These are phyloP conservation scores for Meliscaeva auricollis DNA, from an alignment of 2,888 invertebrate genomes.

Conservation along the genomic window DNA sequence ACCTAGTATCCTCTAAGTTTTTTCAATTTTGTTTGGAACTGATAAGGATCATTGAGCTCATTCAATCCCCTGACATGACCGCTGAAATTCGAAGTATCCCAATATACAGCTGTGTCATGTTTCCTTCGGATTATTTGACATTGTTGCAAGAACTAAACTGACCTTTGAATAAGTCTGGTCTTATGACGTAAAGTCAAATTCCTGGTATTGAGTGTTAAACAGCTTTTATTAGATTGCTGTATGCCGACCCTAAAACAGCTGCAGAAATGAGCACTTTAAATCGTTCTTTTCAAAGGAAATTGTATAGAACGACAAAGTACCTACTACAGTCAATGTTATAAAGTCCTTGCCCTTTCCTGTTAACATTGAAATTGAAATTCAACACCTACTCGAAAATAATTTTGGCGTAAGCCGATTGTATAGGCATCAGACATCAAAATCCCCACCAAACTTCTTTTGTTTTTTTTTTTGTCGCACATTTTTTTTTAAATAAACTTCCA, in stretches of 20 bases:
- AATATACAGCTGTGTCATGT: slow-evolving; percentile 55
- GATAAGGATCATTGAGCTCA: slow-evolving; percentile 65
- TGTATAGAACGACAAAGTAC: neutral
- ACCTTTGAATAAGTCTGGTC: neutral
- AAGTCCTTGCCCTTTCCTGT: neutral
- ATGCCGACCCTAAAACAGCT: neutral
- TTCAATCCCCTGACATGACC: slow-evolving; percentile 36
- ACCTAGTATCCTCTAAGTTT: slow-evolving; percentile 42
- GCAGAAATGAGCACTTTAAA: neutral
- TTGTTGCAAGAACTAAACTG: neutral
- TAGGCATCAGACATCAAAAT: slow-evolving; percentile 13
- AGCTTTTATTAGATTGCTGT: slow-evolving; percentile 1
- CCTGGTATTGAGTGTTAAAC: slow-evolving; percentile 23
- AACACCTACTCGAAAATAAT: slow-evolving; percentile 11
- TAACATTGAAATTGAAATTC: slow-evolving; percentile 16
- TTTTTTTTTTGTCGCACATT: slow-evolving; percentile 4
- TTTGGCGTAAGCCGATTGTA: slow-evolving; percentile 26
- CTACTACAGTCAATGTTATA: too few relatives aligned
- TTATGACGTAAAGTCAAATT: slow-evolving; percentile 17
- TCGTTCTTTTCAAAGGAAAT: neutral
- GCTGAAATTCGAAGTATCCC: slow-evolving; percentile 69
- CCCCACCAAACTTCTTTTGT: slow-evolving; percentile 6
- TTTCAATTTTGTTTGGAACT: neutral
- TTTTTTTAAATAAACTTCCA: neutral
- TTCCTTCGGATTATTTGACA: slow-evolving; percentile 50